These are phyloP conservation scores for Bos indicus DNA, from an alignment of 2,113 vertebrate species.

Conservation along the genomic window DNA sequence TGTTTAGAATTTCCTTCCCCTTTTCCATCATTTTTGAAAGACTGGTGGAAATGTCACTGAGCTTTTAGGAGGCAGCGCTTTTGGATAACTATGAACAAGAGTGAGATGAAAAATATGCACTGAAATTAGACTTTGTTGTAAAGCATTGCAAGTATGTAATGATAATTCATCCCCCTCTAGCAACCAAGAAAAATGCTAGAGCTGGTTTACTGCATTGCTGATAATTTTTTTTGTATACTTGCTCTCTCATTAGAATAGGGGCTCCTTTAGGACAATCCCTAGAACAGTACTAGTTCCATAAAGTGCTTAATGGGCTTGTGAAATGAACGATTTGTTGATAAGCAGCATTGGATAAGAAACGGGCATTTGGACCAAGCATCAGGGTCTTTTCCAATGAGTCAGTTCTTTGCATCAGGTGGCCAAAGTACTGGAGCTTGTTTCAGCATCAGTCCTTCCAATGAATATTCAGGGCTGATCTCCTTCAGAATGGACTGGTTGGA, in stretches of 20 bases:
- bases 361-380: not conserved
- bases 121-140: slow-evolving; percentile 17
- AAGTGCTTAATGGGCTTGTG: not conserved
- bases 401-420: not conserved
- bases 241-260: not conserved
- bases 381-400: not conserved
- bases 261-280: not conserved
- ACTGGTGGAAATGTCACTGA: not conserved
- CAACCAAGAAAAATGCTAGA: not conserved
- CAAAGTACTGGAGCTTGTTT: not conserved
- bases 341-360: not conserved
- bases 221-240: not conserved
- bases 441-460: not conserved
- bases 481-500: not conserved
- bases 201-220: not conserved
- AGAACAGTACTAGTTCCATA: not conserved
- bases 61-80: not conserved
- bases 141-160: not conserved
- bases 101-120: not conserved
- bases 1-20: not conserved
- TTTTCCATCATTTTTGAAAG: not conserved
- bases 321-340: not conserved
- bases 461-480: not conserved
- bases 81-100: not conserved
- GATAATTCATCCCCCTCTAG: not conserved